phyloP scores from a whole-genome alignment of 2,888 invertebrate species.

The Pyrrhosoma nymphula region DNA sequence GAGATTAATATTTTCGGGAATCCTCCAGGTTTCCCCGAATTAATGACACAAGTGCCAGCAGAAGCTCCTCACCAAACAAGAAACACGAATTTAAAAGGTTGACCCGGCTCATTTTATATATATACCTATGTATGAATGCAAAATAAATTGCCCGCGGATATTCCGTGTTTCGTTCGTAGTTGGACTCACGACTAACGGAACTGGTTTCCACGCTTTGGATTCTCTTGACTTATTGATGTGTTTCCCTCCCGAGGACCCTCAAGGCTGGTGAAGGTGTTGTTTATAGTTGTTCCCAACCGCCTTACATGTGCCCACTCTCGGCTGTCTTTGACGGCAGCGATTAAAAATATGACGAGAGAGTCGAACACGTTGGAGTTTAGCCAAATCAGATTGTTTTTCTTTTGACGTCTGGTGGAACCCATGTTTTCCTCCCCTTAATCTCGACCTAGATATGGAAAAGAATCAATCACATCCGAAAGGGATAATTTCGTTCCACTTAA shows the following conservation, averaged over 20 bases:
- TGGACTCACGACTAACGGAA: not conserved
- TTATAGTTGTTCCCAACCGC: not conserved
- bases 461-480: not conserved
- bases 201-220: not conserved
- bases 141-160: not conserved
- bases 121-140: not conserved
- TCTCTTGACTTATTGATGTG: slow-evolving; percentile 14
- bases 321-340: not conserved
- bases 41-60: not conserved
- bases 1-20: not conserved
- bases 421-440: not conserved
- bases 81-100: not conserved
- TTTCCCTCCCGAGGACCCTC: not conserved
- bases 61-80: not conserved
- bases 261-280: not conserved
- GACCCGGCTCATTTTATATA: not conserved
- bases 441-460: not conserved
- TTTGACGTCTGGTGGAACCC: not conserved
- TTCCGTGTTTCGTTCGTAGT: not conserved
- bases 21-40: not conserved
- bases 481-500: not conserved
- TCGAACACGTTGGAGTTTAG: not conserved
- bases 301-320: not conserved
- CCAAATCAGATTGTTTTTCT: not conserved
- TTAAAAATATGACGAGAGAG: slow-evolving; percentile 1